Evolutionary conservation across 2,888 invertebrate genomes (phyloP), one percentile per base, ranked within the genome.

Genomic region (Drosophila paracracens): DNA sequence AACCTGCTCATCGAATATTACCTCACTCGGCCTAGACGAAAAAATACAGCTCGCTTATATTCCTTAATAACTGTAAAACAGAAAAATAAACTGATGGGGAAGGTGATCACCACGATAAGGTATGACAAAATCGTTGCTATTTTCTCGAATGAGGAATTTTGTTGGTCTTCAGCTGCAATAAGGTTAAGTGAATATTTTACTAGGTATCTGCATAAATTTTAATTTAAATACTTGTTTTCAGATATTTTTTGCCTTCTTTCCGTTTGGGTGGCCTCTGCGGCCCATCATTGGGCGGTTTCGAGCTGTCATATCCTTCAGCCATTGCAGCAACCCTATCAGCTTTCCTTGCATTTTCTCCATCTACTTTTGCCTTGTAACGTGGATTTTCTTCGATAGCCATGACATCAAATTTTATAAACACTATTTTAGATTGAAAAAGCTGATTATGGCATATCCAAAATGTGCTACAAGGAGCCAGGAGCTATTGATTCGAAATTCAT

Each of bases 41-140:
- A 95, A 70, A 96, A 94, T 11, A 96, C 94, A 54, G 94, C 94
- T 82, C 95, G 92, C 76, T 94, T 94, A 84, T 94, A 95, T 85
- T 95, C 95, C 58, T 94, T 93, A 0, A 94, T 94, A 31, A 94
- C 92, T 86, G 92, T 58, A 5, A 89, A 52, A 29, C 91, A 92
- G 1, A 82, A 25, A 25, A 86, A 83, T 58, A 92, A 54, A 0
- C 89, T 75, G 0, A 91, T 2, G 0, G 93, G 93, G 66, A 92
- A 91, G 0, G 83, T 81, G 13, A 90, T 1, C 1, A 92, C 5
- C 1, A 72, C 65, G 0, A 82, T 7, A 0, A 81, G 0, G 40
- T 67, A 60, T 1, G 79, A 83, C 1, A 85, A 0, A 4, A 18
- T 0, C 2, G 48, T 43, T 2, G 56, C 67, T 18, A 48, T 16